These are phyloP conservation scores for Alcis repandata DNA, from an alignment of 2,888 invertebrate species.

Conservation along the genomic window DNA sequence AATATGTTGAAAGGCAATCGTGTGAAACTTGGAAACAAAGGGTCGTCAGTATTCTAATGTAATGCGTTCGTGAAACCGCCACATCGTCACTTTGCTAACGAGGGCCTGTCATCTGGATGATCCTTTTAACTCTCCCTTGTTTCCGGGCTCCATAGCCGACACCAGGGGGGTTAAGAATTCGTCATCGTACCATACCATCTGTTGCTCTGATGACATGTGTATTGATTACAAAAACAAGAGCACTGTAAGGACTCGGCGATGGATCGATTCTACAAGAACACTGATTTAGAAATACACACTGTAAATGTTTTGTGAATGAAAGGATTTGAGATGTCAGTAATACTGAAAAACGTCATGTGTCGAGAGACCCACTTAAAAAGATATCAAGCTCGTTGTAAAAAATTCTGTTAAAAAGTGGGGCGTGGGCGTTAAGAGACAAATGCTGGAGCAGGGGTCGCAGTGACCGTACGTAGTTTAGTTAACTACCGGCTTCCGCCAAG, in stretches of 20 bases:
- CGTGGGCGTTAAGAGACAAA: conserved; percentile 76
- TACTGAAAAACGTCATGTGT: conserved; percentile 64
- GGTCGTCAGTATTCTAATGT: conserved; percentile 64
- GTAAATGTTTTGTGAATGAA: conserved; percentile 62
- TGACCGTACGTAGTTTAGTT: conserved; percentile 81
- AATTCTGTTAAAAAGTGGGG: conserved; percentile 66
- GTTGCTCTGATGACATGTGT: conserved; percentile 38
- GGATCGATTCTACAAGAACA: conserved; percentile 1
- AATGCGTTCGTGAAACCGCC: conserved; percentile 71
- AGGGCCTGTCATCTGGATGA: conserved; percentile 77
- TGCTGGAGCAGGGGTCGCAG: conserved; percentile 69
- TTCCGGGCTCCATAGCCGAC: conserved; percentile 69
- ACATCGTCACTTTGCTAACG: conserved; percentile 81
- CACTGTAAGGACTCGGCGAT: conserved; percentile 9
- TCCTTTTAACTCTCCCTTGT: conserved; percentile 73
- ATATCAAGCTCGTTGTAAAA: conserved; percentile 67
- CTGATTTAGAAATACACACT: conserved; percentile 34
- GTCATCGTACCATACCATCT: conserved; percentile 55
- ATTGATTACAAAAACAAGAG: conserved; percentile 25
- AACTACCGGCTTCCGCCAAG: conserved; percentile 81
- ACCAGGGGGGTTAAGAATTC: conserved; percentile 52
- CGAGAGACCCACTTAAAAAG: conserved; percentile 72
- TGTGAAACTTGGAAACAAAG: conserved; percentile 70
- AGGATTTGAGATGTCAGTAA: conserved; percentile 67
- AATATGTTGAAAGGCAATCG: conserved; percentile 70